Evolutionary conservation across 2,888 invertebrate genomes (phyloP).

Genomic region (Cephus nigrinus): DNA sequence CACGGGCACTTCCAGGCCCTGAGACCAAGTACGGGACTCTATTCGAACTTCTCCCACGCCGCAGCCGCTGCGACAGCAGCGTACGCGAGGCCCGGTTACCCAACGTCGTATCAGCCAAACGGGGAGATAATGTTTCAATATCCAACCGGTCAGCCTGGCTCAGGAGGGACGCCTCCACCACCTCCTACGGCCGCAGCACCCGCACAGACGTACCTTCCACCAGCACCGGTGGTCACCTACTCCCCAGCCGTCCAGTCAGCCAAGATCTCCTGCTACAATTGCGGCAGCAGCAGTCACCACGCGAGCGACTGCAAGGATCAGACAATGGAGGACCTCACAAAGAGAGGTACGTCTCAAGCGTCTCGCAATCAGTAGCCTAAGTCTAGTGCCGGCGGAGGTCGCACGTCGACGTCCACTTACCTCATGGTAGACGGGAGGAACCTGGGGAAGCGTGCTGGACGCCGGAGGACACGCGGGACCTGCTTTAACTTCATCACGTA

Average conservation of each 20-base stretch:
- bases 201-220: constrained; percentile 58
- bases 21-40: constrained; percentile 57
- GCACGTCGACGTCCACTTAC: constrained; percentile 10
- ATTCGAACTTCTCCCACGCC: constrained; percentile 58
- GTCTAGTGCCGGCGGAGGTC: not conserved
- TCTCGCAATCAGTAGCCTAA: constrained; percentile 2
- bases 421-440: constrained; percentile 29
- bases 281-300: constrained; percentile 85
- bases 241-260: constrained; percentile 71
- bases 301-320: constrained; percentile 91
- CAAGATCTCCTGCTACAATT: constrained; percentile 89
- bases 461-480: constrained; percentile 34
- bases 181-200: constrained; percentile 51
- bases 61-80: constrained; percentile 30
- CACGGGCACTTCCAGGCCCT: constrained; percentile 61
- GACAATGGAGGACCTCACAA: constrained; percentile 91
- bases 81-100: constrained; percentile 63
- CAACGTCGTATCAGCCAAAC: constrained; percentile 67
- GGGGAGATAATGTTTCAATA: constrained; percentile 68
- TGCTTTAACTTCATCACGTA: not conserved
- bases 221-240: constrained; percentile 59
- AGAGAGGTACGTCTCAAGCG: constrained; percentile 53
- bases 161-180: constrained; percentile 49
- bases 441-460: constrained; percentile 35
- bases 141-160: constrained; percentile 53